Percentiles rank a stretch among this genome's conserved stretches.
These are phyloP conservation scores for Syrista parreyssii DNA, from an alignment of 2,888 invertebrate species.

Conservation along the genomic window DNA sequence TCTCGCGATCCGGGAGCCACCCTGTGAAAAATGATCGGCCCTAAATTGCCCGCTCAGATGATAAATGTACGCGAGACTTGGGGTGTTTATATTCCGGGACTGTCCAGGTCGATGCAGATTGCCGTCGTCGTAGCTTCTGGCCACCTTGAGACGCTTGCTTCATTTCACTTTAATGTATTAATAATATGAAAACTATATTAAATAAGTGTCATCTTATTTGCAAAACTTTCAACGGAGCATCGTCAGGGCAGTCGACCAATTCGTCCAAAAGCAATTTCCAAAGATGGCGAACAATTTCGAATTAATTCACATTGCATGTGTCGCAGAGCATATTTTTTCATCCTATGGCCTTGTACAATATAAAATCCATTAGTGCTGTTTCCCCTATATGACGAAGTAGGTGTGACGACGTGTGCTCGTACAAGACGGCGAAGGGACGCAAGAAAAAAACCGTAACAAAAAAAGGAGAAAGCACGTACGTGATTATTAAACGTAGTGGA, in stretches of 20 bases:
- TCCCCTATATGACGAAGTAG: slow-evolving; percentile 12
- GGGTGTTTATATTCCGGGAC: slow-evolving; percentile 28
- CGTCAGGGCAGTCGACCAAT: no score
- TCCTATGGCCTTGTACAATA: background rate
- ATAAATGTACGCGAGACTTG: slow-evolving; percentile 60
- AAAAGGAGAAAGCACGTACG: slow-evolving; percentile 14
- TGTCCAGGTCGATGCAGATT: slow-evolving; percentile 26
- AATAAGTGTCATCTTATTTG: no score
- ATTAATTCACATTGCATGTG: no score
- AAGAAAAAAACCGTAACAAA: background rate
- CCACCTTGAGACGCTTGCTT: no score
- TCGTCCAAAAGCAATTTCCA: no score
- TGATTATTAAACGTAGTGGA: slow-evolving; percentile 15
- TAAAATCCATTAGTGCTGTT: background rate
- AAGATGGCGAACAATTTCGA: no score
- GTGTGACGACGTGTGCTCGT: background rate
- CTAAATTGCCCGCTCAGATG: slow-evolving; percentile 66
- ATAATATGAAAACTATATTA: no score
- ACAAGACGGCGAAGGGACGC: background rate
- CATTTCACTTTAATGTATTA: no score
- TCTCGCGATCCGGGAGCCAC: slow-evolving; percentile 51
- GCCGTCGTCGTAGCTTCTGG: no score
- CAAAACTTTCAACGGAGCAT: no score
- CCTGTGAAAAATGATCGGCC: slow-evolving; percentile 65
- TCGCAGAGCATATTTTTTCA: no score